phyloP scores from a whole-genome alignment of 1,140 invertebrate species.

The Vollenhovia emeryi region DNA sequence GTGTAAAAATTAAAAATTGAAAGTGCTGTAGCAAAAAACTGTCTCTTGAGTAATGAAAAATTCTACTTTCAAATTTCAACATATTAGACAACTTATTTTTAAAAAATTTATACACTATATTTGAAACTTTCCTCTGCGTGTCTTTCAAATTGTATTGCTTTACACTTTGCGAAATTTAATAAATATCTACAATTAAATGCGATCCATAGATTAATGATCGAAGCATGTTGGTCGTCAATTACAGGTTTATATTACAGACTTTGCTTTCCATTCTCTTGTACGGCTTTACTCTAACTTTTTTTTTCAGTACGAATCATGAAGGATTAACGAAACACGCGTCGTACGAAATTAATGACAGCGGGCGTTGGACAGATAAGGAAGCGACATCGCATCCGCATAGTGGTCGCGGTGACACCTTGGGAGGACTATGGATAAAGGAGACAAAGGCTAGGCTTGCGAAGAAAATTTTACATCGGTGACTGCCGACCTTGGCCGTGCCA shows the following conservation, averaged over 20 bases:
- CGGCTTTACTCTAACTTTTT: background rate
- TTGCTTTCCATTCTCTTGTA: background rate
- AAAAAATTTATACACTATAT: background rate
- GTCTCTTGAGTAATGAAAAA: background rate
- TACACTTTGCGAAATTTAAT: background rate
- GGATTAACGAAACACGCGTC: conserved; percentile 3
- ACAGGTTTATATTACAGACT: background rate
- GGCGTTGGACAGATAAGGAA: background rate
- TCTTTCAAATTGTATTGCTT: background rate
- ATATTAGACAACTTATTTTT: background rate
- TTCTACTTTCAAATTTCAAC: background rate
- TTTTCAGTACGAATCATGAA: background rate
- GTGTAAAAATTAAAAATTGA: background rate
- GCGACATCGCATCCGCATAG: background rate
- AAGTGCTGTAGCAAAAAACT: background rate
- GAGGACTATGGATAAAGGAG: background rate
- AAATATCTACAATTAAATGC: background rate
- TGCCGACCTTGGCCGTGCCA: conserved; percentile 59
- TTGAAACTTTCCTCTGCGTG: background rate
- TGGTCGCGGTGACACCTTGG: background rate
- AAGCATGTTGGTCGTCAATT: background rate
- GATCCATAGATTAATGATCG: background rate
- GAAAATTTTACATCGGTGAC: conserved; percentile 32
- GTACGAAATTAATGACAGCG: conserved; percentile 17
- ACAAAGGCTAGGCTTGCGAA: background rate